A percentile compares a stretch with the other conserved stretches of the same genome.
Evolutionary conservation across 2,113 vertebrate species (phyloP).

Genomic region (Xenopus borealis): DNA sequence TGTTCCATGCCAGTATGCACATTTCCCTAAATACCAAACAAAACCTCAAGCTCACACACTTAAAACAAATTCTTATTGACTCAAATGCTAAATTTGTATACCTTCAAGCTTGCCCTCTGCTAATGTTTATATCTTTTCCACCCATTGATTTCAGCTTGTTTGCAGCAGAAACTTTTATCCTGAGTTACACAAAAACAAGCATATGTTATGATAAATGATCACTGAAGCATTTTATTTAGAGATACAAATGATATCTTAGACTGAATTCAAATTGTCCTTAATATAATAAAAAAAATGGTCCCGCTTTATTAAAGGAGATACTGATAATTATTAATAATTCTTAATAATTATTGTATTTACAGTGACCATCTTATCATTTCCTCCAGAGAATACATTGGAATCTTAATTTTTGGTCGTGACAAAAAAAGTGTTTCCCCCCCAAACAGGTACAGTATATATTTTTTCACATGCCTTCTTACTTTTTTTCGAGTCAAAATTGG

Average conservation of each 20-base stretch:
- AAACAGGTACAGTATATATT: no score
- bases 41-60: constrained; percentile 32
- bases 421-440: no score
- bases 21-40: constrained; percentile 38
- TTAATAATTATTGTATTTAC: no score
- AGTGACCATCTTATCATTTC: no score
- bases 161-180: constrained; percentile 31
- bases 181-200: constrained; percentile 30
- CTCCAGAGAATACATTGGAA: no score
- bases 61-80: constrained; percentile 20
- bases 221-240: background rate
- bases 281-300: background rate
- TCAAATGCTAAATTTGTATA: constrained; percentile 36
- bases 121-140: constrained; percentile 29
- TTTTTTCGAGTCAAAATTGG: no score
- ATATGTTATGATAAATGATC: constrained; percentile 31
- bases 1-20: constrained; percentile 23
- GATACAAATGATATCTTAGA: no score
- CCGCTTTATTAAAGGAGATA: background rate
- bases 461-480: no score
- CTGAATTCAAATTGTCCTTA: no score
- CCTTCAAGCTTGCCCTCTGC: constrained; percentile 21
- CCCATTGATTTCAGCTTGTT: constrained; percentile 41
- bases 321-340: no score
- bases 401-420: no score